Conservation (phyloP, 2,888 invertebrate species). For the Metallyticus violacea region DNA sequence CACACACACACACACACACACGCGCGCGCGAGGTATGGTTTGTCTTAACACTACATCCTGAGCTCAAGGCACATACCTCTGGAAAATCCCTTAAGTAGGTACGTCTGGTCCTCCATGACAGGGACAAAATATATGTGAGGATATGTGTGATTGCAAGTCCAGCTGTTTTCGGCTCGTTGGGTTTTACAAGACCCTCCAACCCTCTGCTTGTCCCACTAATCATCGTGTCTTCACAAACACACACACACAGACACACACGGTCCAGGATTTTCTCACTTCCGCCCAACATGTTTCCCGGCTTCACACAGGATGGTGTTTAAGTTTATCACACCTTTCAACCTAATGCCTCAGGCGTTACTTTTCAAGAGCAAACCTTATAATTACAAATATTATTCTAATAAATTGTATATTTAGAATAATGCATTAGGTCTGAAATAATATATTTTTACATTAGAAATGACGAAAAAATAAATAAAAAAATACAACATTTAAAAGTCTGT, state of each 20-base stretch:
- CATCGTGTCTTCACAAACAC: neutral
- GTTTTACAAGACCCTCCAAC: neutral
- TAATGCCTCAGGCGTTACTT: too few species aligned
- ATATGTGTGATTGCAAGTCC: neutral
- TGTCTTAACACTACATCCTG: neutral
- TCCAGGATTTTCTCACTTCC: neutral
- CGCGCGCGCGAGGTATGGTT: too few species aligned
- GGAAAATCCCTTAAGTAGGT: neutral
- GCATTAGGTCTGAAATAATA: too few species aligned
- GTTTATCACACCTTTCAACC: too few species aligned
- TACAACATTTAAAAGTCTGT: too few species aligned
- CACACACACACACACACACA: too few species aligned
- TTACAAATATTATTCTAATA: too few species aligned
- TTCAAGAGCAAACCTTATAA: too few species aligned
- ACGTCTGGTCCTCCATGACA: neutral
- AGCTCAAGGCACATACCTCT: neutral
- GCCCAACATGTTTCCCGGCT: neutral
- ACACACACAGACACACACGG: neutral
- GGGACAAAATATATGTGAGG: neutral
- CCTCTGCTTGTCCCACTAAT: constrained; percentile 1
- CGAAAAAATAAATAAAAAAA: too few species aligned
- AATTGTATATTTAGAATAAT: too few species aligned
- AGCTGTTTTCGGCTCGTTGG: constrained; percentile 14
- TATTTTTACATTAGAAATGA: too few species aligned
- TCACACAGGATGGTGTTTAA: too few species aligned